A percentile compares a stretch with the other conserved stretches of the same genome.
These are phyloP conservation scores for Orbicella faveolata DNA, from an alignment of 64 coral and sea anemone genomes.

Conservation along the genomic window DNA sequence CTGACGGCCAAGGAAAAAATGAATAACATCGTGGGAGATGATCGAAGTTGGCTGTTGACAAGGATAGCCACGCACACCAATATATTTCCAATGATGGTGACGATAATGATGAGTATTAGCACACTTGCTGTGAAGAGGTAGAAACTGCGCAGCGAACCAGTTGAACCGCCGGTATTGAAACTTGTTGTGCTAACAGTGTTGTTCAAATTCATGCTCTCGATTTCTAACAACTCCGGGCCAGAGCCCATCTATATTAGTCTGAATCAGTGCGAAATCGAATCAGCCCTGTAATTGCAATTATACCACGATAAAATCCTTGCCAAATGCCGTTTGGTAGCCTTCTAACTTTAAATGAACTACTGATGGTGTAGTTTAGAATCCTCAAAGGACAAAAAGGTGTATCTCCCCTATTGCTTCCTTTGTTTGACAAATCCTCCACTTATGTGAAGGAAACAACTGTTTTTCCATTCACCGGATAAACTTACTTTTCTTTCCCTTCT, in stretches of 20 bases:
- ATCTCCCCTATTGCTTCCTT: not conserved
- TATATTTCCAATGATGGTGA: slow-evolving; percentile 55
- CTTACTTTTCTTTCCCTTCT: not conserved
- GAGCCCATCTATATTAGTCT: not conserved
- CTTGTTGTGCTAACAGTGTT: not conserved
- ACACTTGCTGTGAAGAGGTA: slow-evolving; percentile 10
- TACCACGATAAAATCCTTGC: not conserved
- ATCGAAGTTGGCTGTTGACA: slow-evolving; percentile 37
- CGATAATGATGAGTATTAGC: slow-evolving; percentile 23
- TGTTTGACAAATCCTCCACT: not conserved
- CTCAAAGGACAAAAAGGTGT: not conserved
- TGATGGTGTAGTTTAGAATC: not conserved
- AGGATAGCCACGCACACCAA: slow-evolving; percentile 56
- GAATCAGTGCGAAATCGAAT: not conserved
- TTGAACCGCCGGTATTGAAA: not conserved
- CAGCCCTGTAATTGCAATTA: not conserved
- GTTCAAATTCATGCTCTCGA: not conserved
- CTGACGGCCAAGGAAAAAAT: slow-evolving; percentile 60
- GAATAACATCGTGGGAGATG: slow-evolving; percentile 26
- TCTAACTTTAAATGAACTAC: not conserved
- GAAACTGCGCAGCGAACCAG: not conserved
- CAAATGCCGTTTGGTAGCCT: not conserved
- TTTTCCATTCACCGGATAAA: not conserved
- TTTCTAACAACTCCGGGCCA: not conserved
- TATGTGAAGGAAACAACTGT: not conserved